Conservation (phyloP, 2,113 vertebrate species). For the Prietella phreatophila region DNA sequence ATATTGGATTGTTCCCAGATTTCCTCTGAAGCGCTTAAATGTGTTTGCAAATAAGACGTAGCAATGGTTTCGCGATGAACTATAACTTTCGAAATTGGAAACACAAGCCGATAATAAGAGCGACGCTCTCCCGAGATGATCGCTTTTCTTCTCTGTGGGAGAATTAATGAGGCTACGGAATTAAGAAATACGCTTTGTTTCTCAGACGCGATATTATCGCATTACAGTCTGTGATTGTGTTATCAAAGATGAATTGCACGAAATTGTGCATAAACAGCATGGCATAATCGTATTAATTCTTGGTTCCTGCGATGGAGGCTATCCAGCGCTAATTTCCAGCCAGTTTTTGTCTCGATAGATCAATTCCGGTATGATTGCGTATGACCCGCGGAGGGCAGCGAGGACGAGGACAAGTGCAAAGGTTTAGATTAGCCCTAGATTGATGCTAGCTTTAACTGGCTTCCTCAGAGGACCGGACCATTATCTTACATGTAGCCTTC, state of each 20-base stretch:
- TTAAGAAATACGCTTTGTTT: constrained; percentile 7
- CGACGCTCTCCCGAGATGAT: neutral
- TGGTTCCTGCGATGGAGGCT: constrained; percentile 13
- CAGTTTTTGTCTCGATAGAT: constrained; percentile 28
- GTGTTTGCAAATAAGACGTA: neutral
- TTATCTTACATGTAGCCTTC: constrained; percentile 57
- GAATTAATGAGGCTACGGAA: constrained; percentile 28
- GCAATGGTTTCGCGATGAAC: neutral
- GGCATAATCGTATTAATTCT: constrained; percentile 44
- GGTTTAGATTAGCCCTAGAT: constrained; percentile 52
- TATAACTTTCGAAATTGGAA: neutral
- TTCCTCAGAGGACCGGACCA: constrained; percentile 51
- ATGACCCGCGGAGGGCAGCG: constrained; percentile 39
- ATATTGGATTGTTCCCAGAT: neutral
- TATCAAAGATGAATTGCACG: constrained; percentile 39
- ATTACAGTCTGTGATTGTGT: constrained; percentile 38
- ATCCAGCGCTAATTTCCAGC: constrained; percentile 29
- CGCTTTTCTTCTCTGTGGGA: neutral
- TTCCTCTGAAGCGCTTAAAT: neutral
- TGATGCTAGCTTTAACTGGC: constrained; percentile 56
- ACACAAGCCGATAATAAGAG: neutral
- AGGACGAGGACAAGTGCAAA: constrained; percentile 34
- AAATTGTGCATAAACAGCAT: constrained; percentile 53
- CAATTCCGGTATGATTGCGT: constrained; percentile 40
- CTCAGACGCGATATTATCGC: constrained; percentile 27